Conservation (phyloP, 2,888 invertebrate genomes). For the Acanthosepion pharaonis region DNA sequence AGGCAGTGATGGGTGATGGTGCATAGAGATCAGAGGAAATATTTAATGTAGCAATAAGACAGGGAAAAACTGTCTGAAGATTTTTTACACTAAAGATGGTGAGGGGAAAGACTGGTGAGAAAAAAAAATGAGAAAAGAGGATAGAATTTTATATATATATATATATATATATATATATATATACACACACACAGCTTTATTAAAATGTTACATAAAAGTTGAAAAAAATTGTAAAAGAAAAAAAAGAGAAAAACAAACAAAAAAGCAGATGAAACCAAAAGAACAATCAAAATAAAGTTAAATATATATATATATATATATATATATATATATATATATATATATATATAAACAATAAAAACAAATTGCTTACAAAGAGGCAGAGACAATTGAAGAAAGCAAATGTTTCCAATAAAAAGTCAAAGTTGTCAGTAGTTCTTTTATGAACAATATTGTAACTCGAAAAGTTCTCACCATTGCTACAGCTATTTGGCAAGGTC, state of each 20-base stretch:
- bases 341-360: too few species aligned
- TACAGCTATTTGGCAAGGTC: constrained; percentile 10
- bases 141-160: neutral
- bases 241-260: neutral
- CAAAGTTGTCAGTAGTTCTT: neutral
- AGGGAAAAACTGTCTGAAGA: too few species aligned
- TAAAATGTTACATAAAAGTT: too few species aligned
- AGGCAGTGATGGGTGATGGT: neutral
- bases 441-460: neutral
- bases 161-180: too few species aligned
- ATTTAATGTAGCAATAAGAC: too few species aligned
- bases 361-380: neutral
- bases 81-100: too few species aligned
- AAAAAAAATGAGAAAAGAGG: neutral
- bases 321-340: too few species aligned
- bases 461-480: neutral
- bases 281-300: neutral
- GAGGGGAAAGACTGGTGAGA: neutral
- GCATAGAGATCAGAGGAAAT: neutral
- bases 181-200: too few species aligned
- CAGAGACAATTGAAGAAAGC: neutral
- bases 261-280: neutral
- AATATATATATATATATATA: too few species aligned
- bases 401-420: neutral
- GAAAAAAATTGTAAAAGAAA: too few species aligned